Base-by-base conservation (phyloP, 2,797 vertebrate species). In the Pipistrellus nathusii region DNA sequence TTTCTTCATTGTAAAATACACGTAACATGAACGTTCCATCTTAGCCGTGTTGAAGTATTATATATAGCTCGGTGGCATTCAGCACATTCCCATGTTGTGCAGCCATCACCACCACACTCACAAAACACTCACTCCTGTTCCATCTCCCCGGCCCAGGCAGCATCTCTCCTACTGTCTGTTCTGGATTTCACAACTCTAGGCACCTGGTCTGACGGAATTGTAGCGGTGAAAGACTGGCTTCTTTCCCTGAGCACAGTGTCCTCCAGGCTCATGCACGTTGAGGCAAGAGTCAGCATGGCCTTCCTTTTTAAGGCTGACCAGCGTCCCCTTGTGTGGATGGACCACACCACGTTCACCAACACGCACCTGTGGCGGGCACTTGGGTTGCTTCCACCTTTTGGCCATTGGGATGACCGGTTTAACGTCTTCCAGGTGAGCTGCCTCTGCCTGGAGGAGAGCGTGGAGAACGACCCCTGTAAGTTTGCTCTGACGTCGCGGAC, bases 401-500 rank as follows among this genome's bases (percentile, higher is more conserved):
- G 30, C 80, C 11, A 0, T 23, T 62, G 53, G 27, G 83, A 14
- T 83, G 44, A 94, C 41, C 82, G 32, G 85, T 44, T 44, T 78
- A 0, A 23, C 83, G 44, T 69, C 44, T 86, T 90, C 13, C 97
- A 99, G 99, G 98, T 99, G 92, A 99, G 98, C 98, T 99, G 99
- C 98, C 98, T 99, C 97, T 99, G 99, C 93, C 98, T 99, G 94
- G 99, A 99, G 97, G 99, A 99, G 95, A 99, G 98, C 12, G 98
- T 99, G 94, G 99, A 99, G 88, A 99, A 98, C 0, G 99, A 99
- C 97, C 99, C 99, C 93, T 99, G 99, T 98, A 99, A 99, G 98
- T 99, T 99, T 98, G 98, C 98, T 76, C 98, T 99, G 97, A 99
- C 99, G 0, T 99, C 99, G 59, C 98, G 99, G 97, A 98, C 98